Conservation (phyloP, 30 jellyfish, hydroid and myxozoan species). For the Pelagia noctiluca region DNA sequence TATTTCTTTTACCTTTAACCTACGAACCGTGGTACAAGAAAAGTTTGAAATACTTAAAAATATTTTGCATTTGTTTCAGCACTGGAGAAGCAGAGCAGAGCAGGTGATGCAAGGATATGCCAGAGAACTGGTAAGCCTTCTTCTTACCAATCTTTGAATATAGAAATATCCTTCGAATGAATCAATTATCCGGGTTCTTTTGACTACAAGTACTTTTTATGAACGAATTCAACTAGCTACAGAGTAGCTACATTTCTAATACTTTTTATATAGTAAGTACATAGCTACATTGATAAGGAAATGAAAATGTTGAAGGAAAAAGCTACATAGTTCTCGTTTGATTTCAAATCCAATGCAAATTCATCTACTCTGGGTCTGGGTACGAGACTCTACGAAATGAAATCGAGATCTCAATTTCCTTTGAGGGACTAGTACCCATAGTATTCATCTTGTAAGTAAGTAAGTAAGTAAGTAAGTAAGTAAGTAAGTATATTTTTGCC, state of each 20-base stretch:
- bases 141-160: not conserved
- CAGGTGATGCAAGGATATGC: slow-evolving; percentile 47
- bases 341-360: no score
- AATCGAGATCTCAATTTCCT: no score
- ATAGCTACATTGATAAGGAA: not conserved
- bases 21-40: not conserved
- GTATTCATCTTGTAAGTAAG: no score
- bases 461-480: no score
- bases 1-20: not conserved
- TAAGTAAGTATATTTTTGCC: no score
- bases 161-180: not conserved
- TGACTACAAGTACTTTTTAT: not conserved
- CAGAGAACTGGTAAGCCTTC: slow-evolving; percentile 52
- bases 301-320: no score
- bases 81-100: slow-evolving; percentile 59
- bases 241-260: not conserved
- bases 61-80: slow-evolving; percentile 22
- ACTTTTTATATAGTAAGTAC: not conserved
- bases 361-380: no score
- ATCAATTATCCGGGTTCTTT: not conserved
- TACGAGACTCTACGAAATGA: no score
- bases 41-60: no score
- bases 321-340: no score
- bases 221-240: not conserved
- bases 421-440: no score